phyloP scores from a whole-genome alignment of 2,113 vertebrate genomes.

The Epinephelus fuscoguttatus region DNA sequence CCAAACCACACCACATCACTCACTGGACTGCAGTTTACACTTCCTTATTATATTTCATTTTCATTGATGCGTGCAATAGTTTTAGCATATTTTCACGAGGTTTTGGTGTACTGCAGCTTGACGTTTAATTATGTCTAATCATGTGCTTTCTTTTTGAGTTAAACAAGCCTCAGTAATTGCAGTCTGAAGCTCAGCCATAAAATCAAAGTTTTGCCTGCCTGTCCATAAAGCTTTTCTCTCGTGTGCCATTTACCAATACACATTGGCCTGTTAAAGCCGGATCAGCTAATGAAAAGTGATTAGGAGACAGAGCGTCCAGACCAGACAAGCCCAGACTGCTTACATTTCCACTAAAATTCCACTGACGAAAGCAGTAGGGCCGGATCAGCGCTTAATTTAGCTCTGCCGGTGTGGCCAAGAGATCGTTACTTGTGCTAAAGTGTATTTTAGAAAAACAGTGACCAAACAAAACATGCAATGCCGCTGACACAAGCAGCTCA shows the following conservation, averaged over 20 bases:
- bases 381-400: conserved; percentile 54
- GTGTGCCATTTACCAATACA: conserved; percentile 64
- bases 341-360: conserved; percentile 71
- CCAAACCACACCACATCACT: conserved; percentile 12
- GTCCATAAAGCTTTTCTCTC: conserved; percentile 53
- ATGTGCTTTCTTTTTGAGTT: conserved; percentile 51
- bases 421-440: conserved; percentile 25
- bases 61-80: neutral
- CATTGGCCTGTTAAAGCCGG: conserved; percentile 53
- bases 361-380: conserved; percentile 62
- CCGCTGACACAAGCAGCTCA: conserved; percentile 13
- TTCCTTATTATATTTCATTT: neutral
- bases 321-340: conserved; percentile 55
- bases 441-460: conserved; percentile 54
- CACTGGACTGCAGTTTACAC: neutral
- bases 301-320: conserved; percentile 62
- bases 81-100: conserved; percentile 20
- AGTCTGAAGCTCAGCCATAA: conserved; percentile 52
- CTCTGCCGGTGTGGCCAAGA: conserved; percentile 36
- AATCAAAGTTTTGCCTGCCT: conserved; percentile 52
- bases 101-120: conserved; percentile 21
- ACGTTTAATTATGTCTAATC: conserved; percentile 21
- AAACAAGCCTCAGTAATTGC: conserved; percentile 41
- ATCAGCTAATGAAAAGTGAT: conserved; percentile 72
- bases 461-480: conserved; percentile 57